Base-by-base conservation (phyloP, 2,888 invertebrate species). In the Archaeoteleia sp. region DNA sequence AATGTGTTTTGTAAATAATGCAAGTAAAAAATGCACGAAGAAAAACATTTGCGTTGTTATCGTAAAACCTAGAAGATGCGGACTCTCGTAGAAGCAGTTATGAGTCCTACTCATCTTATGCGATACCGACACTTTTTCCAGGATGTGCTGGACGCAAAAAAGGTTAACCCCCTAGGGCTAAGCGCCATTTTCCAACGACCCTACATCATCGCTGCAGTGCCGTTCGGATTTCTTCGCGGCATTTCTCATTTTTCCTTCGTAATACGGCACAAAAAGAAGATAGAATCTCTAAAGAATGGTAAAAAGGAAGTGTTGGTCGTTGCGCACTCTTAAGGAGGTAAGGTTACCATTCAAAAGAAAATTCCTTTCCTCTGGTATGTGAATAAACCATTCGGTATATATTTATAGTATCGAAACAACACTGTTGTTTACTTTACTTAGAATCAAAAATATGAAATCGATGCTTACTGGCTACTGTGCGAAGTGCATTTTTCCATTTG, bases 251-350 rank as follows among this genome's bases (percentile, higher is more conserved):
- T 32, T 32, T 10, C 12, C 32, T 32, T 32, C 4, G 12, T 32
- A 32, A 32, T 32, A 7, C 12, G 12, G 32, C 7, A 7, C 32
- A 32, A 32, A 32, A 45, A 45, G 17, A 45, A 30, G 17, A 25
- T 15, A 1, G 32, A 32, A 32, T 32, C 32, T 32, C n/a, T 1
- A 10, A 9, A 32, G 32, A 32, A 32, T 32, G 32, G 12, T 10
- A 12, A 35, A 15, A 14, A 10, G 32, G 25, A 37, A 49, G 48
- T 37, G 27, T 23, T 10, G 17, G 37, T 27, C 5, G 23, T 37
- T 49, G 48, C 25, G 48, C 27, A 37, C 8, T 25, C 5, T 2
- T 4, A 20, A 20, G 5, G 20, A 20, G 20, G 20, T 20, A 2
- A n/a, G 20, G 20, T 20, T 5, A 20, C 20, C 5, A 20, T 20